Evolutionary conservation across 53 echinoderm and acorn worm species (phyloP).

Genomic region (Patiria pectinifera): DNA sequence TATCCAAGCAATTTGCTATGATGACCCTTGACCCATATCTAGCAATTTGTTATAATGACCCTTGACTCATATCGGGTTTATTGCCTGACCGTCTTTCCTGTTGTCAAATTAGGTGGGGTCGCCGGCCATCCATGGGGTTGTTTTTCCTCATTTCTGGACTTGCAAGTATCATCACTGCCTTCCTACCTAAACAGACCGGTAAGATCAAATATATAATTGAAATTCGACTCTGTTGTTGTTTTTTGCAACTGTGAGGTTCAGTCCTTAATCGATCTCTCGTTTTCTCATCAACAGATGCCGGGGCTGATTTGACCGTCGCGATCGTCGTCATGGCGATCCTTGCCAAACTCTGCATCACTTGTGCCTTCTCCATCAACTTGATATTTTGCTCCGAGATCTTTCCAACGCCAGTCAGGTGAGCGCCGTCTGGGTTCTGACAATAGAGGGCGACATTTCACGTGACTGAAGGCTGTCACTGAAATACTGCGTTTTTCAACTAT

Average conservation of each 20-base stretch:
- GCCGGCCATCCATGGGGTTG: conserved; percentile 70
- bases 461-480: no score
- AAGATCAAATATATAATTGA: background rate
- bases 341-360: conserved; percentile 47
- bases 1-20: no score
- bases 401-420: conserved; percentile 46
- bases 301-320: conserved; percentile 27
- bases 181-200: conserved; percentile 73
- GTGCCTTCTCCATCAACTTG: conserved; percentile 48
- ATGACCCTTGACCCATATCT: background rate
- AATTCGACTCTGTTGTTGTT: no score
- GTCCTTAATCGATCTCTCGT: no score
- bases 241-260: no score
- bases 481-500: no score
- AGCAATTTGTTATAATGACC: no score
- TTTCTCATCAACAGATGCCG: background rate
- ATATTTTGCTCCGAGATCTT: conserved; percentile 50
- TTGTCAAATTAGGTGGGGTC: conserved; percentile 71
- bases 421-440: background rate
- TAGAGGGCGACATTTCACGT: no score
- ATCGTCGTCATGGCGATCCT: conserved; percentile 41
- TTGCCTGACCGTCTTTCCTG: no score
- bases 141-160: conserved; percentile 72
- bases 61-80: background rate
- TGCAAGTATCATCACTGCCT: conserved; percentile 72